Base-by-base conservation (phyloP, 1,140 invertebrate species). In the Eupeodes corollae region DNA sequence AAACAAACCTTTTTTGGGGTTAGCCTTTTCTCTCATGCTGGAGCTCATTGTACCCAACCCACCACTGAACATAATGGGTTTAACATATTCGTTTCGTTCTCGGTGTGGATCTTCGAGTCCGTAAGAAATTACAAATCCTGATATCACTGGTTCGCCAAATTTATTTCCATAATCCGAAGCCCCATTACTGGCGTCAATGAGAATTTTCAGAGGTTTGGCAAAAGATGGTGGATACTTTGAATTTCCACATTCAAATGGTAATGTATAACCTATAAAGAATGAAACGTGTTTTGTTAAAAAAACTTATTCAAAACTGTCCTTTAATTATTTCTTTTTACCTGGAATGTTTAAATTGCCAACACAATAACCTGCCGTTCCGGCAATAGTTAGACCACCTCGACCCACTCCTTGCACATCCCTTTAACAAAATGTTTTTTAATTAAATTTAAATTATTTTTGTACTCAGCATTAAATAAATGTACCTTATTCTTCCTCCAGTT, bases 101-200 rank as follows among this genome's bases (percentile, higher is more conserved):
- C 78, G 77, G 33, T 71, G 63, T 0, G 70, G 67, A 57, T 88
- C 76, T 1, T 72, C 70, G 56, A 90, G 71, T 9, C 94, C 94
- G 70, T 91, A 98, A 1, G 92, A 88, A 46, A 94, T 76, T 1
- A 86, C 80, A 69, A 98, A 99, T 19, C 95, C 95, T 57, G 75
- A 70, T 46, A 98, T 79, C 2, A 98, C 74, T 3, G 95, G 95
- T 68, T 98, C 95, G 1, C 94, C 95, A 74, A 98, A 99, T 73
- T 99, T 98, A 65, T 99, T 98, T 6, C 95, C 95, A 73, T 98
- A 99, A 71, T 98, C 95, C 1, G 92, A 97, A 12, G 94, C 94
- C 10, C 95, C 95, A 70, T 98, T 96, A 67, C 91, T 95, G 0
- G 94, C 95, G 71, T 98, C 91, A 31, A 98, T 83, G 32, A 91